phyloP scores from a whole-genome alignment of 2,113 vertebrate genomes.

The Cyprinus carpio region DNA sequence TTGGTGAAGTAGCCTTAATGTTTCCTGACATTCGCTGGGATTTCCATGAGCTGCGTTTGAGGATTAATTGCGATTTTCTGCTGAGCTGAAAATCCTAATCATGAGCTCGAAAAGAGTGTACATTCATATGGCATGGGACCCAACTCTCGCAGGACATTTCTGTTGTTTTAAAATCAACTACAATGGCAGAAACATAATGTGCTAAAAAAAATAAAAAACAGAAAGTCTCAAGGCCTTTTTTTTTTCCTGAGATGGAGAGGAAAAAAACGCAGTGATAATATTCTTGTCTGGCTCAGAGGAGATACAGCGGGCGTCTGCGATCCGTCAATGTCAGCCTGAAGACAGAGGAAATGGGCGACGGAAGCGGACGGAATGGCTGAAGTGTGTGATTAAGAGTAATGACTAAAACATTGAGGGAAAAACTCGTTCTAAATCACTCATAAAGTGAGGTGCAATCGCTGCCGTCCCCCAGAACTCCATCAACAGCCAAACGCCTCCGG shows the following conservation, averaged over 20 bases:
- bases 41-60: slow-evolving; percentile 22
- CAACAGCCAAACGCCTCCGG: slow-evolving; percentile 45
- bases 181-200: slow-evolving; percentile 19
- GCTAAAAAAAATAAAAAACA: slow-evolving; percentile 17
- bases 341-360: slow-evolving; percentile 78
- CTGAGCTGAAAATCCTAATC: slow-evolving; percentile 31
- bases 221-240: slow-evolving; percentile 69
- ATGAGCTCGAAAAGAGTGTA: slow-evolving; percentile 3
- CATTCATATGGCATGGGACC: neutral
- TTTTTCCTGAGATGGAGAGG: slow-evolving; percentile 65
- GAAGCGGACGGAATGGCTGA: slow-evolving; percentile 75
- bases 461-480: slow-evolving; percentile 63
- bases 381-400: slow-evolving; percentile 84
- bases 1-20: slow-evolving; percentile 35
- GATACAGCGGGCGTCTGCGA: slow-evolving; percentile 73
- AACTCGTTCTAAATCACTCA: slow-evolving; percentile 78
- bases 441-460: slow-evolving; percentile 69
- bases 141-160: neutral
- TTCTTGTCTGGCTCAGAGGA: slow-evolving; percentile 74
- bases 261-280: slow-evolving; percentile 77
- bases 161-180: slow-evolving; percentile 53
- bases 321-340: slow-evolving; percentile 82
- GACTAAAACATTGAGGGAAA: slow-evolving; percentile 79
- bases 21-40: slow-evolving; percentile 23
- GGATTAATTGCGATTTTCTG: slow-evolving; percentile 37